A percentile compares a stretch with the other conserved stretches of the same genome.
phyloP scores from a whole-genome alignment of 2,888 invertebrate species.

The Conus canariensis region DNA sequence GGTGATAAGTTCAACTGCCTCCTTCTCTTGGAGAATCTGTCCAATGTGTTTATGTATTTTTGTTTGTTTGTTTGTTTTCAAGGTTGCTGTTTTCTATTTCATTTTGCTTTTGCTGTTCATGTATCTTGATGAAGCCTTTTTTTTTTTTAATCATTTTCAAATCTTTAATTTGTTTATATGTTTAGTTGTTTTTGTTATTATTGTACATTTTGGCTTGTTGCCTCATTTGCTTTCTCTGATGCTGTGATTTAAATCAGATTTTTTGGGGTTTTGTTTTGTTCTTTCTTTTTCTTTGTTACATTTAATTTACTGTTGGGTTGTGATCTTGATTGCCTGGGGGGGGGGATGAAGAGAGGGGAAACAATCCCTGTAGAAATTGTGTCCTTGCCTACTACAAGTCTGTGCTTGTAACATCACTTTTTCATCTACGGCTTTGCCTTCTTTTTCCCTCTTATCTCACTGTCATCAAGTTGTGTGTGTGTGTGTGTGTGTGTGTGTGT shows the following conservation, averaged over 20 bases:
- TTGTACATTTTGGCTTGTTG: too few species aligned
- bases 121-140: neutral
- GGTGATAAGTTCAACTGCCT: too few species aligned
- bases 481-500: too few species aligned
- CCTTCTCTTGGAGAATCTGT: too few species aligned
- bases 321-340: too few species aligned
- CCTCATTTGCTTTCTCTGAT: too few species aligned
- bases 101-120: neutral
- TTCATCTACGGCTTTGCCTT: neutral
- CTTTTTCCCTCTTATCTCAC: neutral
- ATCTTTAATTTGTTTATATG: neutral
- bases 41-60: too few species aligned
- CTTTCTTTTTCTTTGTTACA: neutral
- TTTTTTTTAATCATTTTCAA: neutral
- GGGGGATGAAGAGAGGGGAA: too few species aligned
- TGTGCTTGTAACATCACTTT: too few species aligned
- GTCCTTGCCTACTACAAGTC: too few species aligned
- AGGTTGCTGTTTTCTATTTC: neutral
- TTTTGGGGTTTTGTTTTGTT: neutral
- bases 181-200: neutral
- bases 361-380: too few species aligned
- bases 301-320: neutral
- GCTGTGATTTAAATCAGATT: neutral
- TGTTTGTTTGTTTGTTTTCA: neutral
- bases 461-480: too few species aligned